These are phyloP conservation scores for Drosophila parthenogenetica DNA, from an alignment of 2,888 invertebrate genomes.

Conservation along the genomic window DNA sequence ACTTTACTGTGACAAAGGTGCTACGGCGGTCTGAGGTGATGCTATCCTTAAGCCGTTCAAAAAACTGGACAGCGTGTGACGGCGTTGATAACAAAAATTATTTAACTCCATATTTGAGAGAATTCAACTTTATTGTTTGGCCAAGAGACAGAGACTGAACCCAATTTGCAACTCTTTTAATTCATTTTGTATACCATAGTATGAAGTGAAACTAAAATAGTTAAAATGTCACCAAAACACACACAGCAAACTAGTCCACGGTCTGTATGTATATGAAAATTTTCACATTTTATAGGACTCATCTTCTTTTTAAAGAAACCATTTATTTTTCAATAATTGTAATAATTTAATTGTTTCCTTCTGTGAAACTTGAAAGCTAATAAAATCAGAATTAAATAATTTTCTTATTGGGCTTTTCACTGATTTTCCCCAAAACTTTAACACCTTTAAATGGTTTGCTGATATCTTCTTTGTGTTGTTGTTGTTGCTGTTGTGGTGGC, in stretches of 20 bases:
- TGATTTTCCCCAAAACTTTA: slow-evolving; percentile 15
- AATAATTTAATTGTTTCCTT: too few species aligned
- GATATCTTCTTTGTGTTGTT: background rate
- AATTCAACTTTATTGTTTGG: slow-evolving; percentile 62
- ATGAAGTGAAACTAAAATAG: too few species aligned
- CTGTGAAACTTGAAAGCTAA: background rate
- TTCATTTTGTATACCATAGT: background rate
- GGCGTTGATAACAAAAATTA: slow-evolving; percentile 67
- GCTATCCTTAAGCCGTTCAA: slow-evolving; percentile 42
- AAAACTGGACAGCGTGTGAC: slow-evolving; percentile 50
- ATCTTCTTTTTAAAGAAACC: too few species aligned
- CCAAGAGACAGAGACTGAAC: background rate
- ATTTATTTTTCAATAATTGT: too few species aligned
- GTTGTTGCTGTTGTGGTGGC: slow-evolving; percentile 36
- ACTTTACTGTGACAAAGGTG: slow-evolving; percentile 57
- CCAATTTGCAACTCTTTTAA: background rate
- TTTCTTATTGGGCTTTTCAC: background rate
- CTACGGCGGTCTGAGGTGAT: slow-evolving; percentile 3
- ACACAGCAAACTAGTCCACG: too few species aligned
- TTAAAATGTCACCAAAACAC: too few species aligned
- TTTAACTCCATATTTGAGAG: slow-evolving; percentile 48
- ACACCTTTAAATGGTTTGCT: slow-evolving; percentile 28
- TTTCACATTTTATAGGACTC: too few species aligned
- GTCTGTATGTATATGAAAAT: too few species aligned
- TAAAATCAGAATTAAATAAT: background rate